Evolutionary conservation across 2,797 vertebrate species (phyloP), one percentile per base, ranked within the genome.

Genomic region (Spinibarbus caldwelli): DNA sequence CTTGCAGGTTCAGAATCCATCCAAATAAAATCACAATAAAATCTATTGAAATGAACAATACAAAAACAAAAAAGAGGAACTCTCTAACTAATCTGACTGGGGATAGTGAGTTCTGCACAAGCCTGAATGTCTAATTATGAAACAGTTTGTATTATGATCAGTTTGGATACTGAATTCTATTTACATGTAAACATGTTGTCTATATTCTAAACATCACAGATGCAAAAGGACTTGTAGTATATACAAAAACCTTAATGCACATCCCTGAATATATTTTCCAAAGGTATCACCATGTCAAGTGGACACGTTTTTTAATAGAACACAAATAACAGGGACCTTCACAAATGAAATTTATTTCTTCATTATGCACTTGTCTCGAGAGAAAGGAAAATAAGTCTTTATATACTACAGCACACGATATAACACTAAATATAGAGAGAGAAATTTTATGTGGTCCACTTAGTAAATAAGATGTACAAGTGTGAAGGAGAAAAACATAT

Each of bases 381-480:
- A 62, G 26, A 62, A 62, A 73, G 10, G 14, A 45, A 82, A 59
- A 47, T 19, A 82, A 45, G 29, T 75, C 3, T 54, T 67, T 23
- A 68, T 77, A 36, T 77, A 54, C 41, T 67, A 29, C 12, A 67
- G 47, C 62, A 78, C 64, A 78, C 47, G 5, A 57, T 57, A 17
- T n/a, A 78, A 45, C 66, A 78, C 64, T 70, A 38, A 81, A 81
- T 52, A 26, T 81, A 38, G 23, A 38, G 15, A 23, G 47, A 81
- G 21, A 68, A 0, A 29, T 54, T 70, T 2, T 11, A 77, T 41
- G 57, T 47, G 75, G 83, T 71, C 64, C 47, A 71, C 64, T 75
- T 73, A 57, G 70, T 73, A 75, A 66, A 83, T 72, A 73, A 73
- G 45, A 64, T 77, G 36, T 47, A 59, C 52, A 83, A 66, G 10